phyloP scores from a whole-genome alignment of 2,797 vertebrate species.

The Remorina albescens region DNA sequence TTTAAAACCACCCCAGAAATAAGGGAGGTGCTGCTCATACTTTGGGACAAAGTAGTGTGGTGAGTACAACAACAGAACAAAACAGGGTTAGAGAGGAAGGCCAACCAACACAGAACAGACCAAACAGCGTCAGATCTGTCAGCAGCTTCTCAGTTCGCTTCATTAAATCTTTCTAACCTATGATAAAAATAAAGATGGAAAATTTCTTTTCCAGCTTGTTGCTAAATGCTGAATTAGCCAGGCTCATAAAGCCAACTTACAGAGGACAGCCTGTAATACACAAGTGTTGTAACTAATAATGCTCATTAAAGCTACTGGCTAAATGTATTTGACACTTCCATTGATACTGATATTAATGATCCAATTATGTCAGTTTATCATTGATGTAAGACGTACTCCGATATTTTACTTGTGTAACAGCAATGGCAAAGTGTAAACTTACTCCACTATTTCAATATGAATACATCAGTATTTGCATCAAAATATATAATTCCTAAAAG shows the following conservation, averaged over 20 bases:
- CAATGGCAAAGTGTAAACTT: not conserved
- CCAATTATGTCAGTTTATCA: not conserved
- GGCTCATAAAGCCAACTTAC: not conserved
- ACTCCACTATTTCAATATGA: not conserved
- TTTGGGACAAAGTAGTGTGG: constrained; percentile 1
- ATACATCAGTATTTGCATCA: not conserved
- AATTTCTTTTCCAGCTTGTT: not conserved
- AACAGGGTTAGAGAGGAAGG: not conserved
- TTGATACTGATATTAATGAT: not conserved
- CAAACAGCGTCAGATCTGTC: constrained; percentile 39
- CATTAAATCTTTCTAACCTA: not conserved
- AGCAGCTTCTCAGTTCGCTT: constrained; percentile 33
- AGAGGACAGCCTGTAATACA: not conserved
- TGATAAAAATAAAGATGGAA: not conserved
- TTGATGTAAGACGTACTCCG: not conserved
- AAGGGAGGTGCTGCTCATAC: not conserved
- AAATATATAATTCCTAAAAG: not conserved
- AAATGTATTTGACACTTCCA: not conserved
- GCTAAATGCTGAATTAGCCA: not conserved
- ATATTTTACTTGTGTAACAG: not conserved
- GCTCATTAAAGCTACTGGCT: not conserved
- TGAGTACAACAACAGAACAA: constrained; percentile 9
- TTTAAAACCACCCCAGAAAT: constrained; percentile 29
- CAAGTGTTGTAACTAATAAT: not conserved
- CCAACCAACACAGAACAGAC: not conserved